phyloP scores from a whole-genome alignment of 2,113 vertebrate genomes.

The Amblyornis subalaris region DNA sequence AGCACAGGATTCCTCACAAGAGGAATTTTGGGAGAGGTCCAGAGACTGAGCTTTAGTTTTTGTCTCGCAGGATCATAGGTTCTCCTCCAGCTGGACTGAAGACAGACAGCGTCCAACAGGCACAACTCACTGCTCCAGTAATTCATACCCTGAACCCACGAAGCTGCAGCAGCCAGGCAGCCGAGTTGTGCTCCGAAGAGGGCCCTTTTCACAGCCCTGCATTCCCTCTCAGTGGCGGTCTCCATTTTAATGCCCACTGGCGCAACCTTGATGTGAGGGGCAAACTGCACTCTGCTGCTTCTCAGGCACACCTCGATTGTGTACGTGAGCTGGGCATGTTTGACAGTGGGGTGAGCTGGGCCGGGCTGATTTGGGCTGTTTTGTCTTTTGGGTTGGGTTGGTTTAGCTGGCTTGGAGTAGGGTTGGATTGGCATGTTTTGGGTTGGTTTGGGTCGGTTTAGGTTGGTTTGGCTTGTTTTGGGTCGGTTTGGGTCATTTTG shows the following conservation, averaged over 20 bases:
- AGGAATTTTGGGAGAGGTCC: background rate
- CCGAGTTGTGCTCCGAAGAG: rapidly evolving
- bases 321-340: rapidly evolving
- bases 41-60: background rate
- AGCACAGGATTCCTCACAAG: rapidly evolving
- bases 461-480: too few species aligned
- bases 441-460: background rate
- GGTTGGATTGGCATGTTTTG: background rate
- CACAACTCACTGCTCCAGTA: background rate
- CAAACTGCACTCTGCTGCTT: rapidly evolving
- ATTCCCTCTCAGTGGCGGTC: rapidly evolving
- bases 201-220: rapidly evolving
- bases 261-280: rapidly evolving
- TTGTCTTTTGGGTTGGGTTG: background rate
- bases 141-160: background rate
- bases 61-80: rapidly evolving
- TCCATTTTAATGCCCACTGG: background rate
- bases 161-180: background rate
- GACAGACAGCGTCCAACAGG: background rate
- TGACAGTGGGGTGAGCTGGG: rapidly evolving
- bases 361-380: background rate
- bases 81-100: background rate
- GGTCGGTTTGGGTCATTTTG: background rate
- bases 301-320: background rate
- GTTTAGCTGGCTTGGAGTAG: background rate